Conservation (phyloP, 2,888 invertebrate species). For the Halictus quadricinctus region DNA sequence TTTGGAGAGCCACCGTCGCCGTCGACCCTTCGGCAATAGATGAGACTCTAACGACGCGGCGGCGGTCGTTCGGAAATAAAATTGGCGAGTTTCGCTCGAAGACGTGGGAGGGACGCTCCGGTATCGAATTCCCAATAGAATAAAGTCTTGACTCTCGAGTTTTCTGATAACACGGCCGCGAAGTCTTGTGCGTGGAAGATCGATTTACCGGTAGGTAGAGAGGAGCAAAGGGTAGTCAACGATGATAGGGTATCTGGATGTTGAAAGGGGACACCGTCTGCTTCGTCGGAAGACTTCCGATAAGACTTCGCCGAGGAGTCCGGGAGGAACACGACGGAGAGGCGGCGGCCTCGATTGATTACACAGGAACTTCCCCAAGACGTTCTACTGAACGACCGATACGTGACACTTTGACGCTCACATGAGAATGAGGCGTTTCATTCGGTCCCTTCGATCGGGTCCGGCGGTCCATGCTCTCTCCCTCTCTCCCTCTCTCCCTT, state of each 20-base stretch:
- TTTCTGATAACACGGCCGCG: slow-evolving; percentile 26
- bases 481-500: background rate
- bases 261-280: slow-evolving; percentile 49
- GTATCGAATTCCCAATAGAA: slow-evolving; percentile 52
- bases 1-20: background rate
- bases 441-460: slow-evolving; percentile 51
- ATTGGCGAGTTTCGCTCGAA: slow-evolving; percentile 49
- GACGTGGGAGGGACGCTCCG: background rate
- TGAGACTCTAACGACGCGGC: slow-evolving; percentile 50
- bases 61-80: slow-evolving; percentile 55
- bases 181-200: slow-evolving; percentile 37
- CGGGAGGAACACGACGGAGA: slow-evolving; percentile 3
- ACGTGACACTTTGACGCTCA: slow-evolving; percentile 58
- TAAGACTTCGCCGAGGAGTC: slow-evolving; percentile 41
- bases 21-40: slow-evolving; percentile 20
- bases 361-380: slow-evolving; percentile 48
- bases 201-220: slow-evolving; percentile 26
- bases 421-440: slow-evolving; percentile 49
- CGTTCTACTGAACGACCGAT: slow-evolving; percentile 58
- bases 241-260: slow-evolving; percentile 56
- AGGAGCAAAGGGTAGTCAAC: slow-evolving; percentile 8
- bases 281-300: slow-evolving; percentile 52
- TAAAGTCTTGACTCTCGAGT: slow-evolving; percentile 32
- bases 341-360: slow-evolving; percentile 56
- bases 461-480: background rate